Evolutionary conservation across 1,140 invertebrate species (phyloP), one percentile per base, ranked within the genome.

Genomic region (Hormaphis cornu): DNA sequence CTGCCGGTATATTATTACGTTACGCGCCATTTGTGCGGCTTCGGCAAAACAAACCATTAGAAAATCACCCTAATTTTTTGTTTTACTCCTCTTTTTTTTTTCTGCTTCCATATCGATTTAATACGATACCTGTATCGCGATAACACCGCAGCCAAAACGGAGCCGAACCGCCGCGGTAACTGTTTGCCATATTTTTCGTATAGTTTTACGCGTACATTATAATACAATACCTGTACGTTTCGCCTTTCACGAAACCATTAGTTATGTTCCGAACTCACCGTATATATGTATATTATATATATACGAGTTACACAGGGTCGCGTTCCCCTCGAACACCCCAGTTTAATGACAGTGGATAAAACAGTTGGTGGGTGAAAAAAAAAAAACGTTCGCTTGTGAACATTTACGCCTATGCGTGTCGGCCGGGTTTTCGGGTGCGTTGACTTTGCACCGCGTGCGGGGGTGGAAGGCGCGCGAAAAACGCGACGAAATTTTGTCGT

Each of bases 1-100:
- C 8, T 12, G 8, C 42, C 42, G 18, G 28, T 59, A 59, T 37
- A 22, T 8, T 33, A 20, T 30, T 66, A 66, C 42, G 30, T 35
- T n/a, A n/a, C 18, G 44, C 50, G 61, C 61, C 61, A 66, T 66
- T 66, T 66, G 61, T 66, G 18, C 24, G 61, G 61, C 42, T 46
- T 66, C 61, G 24, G 61, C 42, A 33, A n/a, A n/a, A n/a, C n/a
- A n/a, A n/a, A 46, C 61, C 40, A 63, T 61, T 16, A 44, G 42
- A 46, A 63, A 63, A 63, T 66, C 61, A 46, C 61, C 61, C 61
- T 48, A 66, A 66, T 66, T 48, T 66, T 56, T 54, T 53, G n/a
- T 28, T 50, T 26, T 28, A n/a, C n/a, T n/a, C n/a, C n/a, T n/a
- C n/a, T 18, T 18, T 56, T 56, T n/a, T n/a, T 37, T 66, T 66